These are phyloP conservation scores for Sarcophaga peregrina DNA, from an alignment of 1,140 invertebrate species.

Conservation along the genomic window DNA sequence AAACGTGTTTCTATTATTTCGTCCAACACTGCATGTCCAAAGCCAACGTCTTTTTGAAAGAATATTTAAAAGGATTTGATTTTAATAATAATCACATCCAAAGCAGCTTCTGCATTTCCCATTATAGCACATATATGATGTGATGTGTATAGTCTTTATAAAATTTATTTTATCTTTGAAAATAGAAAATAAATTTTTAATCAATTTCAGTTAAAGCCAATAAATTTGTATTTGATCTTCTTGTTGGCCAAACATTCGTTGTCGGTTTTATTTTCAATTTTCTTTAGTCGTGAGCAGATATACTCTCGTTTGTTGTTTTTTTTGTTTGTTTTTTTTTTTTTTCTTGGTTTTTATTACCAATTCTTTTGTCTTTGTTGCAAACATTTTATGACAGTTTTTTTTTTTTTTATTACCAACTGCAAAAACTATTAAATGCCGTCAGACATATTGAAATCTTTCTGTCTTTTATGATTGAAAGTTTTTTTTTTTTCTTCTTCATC, in stretches of 20 bases:
- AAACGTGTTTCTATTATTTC: no score
- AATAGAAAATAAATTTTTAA: constrained; percentile 18
- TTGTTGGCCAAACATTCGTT: no score
- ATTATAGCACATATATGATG: not conserved
- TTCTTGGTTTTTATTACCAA: not conserved
- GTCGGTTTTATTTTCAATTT: no score
- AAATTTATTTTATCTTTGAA: not conserved
- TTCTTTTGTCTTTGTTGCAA: constrained; percentile 24
- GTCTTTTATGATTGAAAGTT: constrained; percentile 8
- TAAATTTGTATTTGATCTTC: not conserved
- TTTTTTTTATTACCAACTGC: constrained; percentile 24
- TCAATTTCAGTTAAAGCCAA: constrained; percentile 24
- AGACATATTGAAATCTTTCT: constrained; percentile 13
- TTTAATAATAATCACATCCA: not conserved
- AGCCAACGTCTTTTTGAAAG: no score
- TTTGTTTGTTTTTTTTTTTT: not conserved
- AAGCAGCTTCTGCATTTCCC: not conserved
- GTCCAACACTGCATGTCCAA: no score
- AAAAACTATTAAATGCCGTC: constrained; percentile 27
- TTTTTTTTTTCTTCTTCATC: not conserved
- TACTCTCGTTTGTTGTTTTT: not conserved
- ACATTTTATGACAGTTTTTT: constrained; percentile 11
- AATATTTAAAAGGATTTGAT: no score
- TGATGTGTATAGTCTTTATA: not conserved
- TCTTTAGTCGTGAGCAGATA: no score